Conservation (phyloP, 2,888 invertebrate species). For the Onchidella celtica region DNA sequence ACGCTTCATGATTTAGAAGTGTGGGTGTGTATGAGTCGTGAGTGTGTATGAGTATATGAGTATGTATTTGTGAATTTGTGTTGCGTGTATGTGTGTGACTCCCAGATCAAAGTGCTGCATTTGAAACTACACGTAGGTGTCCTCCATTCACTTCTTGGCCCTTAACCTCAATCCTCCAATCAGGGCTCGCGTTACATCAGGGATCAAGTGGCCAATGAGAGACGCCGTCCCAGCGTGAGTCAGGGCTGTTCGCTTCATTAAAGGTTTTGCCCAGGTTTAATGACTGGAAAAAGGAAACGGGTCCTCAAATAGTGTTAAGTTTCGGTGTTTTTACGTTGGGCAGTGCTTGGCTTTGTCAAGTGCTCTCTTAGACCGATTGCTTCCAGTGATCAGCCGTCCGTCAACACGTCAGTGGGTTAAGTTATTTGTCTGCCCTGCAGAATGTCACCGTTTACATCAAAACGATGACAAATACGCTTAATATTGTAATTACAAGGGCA, state of each 20-base stretch:
- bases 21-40: too few relatives aligned
- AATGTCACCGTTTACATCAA: too few relatives aligned
- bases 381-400: background rate
- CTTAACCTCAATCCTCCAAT: background rate
- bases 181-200: background rate
- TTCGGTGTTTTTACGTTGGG: background rate
- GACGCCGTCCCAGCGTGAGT: background rate
- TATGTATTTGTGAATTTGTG: background rate
- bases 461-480: too few relatives aligned
- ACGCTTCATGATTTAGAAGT: background rate
- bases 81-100: background rate
- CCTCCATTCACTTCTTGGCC: background rate
- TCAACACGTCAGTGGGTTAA: background rate
- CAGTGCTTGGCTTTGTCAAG: background rate
- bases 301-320: constrained; percentile 4
- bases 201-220: background rate
- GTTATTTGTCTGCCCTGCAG: background rate
- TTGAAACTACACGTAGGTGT: background rate
- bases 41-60: background rate
- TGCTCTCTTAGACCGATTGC: constrained; percentile 20
- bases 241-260: background rate
- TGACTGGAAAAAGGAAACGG: constrained; percentile 10
- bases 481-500: too few relatives aligned
- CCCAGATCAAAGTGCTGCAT: background rate
- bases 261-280: constrained; percentile 23